phyloP scores from a whole-genome alignment of 1,140 invertebrate genomes.

The Solen grandis region DNA sequence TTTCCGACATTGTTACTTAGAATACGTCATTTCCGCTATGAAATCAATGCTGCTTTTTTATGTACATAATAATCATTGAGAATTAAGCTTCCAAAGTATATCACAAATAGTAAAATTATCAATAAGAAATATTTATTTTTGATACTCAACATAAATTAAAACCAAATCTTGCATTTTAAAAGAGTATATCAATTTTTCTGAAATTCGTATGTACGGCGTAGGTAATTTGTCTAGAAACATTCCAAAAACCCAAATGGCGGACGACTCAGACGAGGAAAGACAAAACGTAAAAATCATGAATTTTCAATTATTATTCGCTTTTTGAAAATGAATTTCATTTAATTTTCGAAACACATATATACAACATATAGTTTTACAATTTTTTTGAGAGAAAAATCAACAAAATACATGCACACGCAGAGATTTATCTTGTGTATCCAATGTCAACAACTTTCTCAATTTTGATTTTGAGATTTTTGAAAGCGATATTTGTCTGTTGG shows the following conservation, averaged over 20 bases:
- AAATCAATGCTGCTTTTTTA: not conserved
- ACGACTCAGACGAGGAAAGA: slow-evolving; percentile 56
- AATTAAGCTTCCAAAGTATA: not conserved
- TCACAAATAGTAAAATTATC: not conserved
- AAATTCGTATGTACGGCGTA: not conserved
- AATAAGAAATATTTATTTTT: not conserved
- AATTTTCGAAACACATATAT: not conserved
- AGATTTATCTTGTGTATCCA: not conserved
- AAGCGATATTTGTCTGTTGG: too few species aligned
- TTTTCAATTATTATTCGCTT: not conserved
- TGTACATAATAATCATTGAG: not conserved
- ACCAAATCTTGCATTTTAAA: not conserved
- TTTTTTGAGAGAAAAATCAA: too few species aligned
- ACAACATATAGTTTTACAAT: not conserved
- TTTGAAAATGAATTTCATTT: not conserved
- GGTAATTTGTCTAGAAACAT: not conserved
- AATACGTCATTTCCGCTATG: not conserved
- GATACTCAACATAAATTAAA: not conserved
- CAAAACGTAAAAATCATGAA: slow-evolving; percentile 31
- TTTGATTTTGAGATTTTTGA: too few species aligned
- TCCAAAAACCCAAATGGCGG: slow-evolving; percentile 53
- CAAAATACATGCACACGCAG: too few species aligned
- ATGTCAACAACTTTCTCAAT: slow-evolving; percentile 52
- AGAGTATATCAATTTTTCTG: not conserved
- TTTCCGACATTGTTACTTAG: not conserved